phyloP scores from a whole-genome alignment of 2,888 invertebrate species.

The Leucoma salicis region DNA sequence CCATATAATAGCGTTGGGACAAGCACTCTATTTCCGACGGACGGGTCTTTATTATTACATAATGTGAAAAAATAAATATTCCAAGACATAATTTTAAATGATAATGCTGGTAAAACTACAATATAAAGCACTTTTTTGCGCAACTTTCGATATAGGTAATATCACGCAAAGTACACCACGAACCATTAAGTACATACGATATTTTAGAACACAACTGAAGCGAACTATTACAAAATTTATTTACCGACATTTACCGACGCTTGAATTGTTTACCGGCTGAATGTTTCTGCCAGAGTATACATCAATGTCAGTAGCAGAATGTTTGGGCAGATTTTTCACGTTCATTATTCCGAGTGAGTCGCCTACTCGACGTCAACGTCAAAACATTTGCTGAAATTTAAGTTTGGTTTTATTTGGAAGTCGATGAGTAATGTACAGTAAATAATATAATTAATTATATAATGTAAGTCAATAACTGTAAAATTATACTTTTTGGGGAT shows the following conservation, averaged over 20 bases:
- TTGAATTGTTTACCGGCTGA: conserved; percentile 19
- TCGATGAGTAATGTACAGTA: background rate
- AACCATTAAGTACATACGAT: background rate
- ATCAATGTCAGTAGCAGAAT: conserved; percentile 27
- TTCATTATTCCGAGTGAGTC: conserved; percentile 15
- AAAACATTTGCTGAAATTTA: conserved; percentile 19
- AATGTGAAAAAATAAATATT: no score
- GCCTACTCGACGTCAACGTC: conserved; percentile 14
- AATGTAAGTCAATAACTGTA: no score
- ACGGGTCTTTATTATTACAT: no score
- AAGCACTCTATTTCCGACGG: no score
- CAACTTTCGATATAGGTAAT: background rate
- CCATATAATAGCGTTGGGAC: no score
- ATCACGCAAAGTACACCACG: background rate
- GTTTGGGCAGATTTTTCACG: conserved; percentile 18
- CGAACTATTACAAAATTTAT: conserved; percentile 7
- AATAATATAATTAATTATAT: no score
- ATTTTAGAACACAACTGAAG: background rate
- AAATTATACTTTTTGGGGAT: no score
- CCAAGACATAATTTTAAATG: no score
- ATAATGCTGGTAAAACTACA: no score
- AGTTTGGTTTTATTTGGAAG: background rate
- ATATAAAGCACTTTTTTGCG: no score
- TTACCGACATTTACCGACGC: conserved; percentile 16
- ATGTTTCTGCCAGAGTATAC: conserved; percentile 18